These are phyloP conservation scores for Nephrotoma appendiculata DNA, from an alignment of 2,888 invertebrate species.

Conservation along the genomic window DNA sequence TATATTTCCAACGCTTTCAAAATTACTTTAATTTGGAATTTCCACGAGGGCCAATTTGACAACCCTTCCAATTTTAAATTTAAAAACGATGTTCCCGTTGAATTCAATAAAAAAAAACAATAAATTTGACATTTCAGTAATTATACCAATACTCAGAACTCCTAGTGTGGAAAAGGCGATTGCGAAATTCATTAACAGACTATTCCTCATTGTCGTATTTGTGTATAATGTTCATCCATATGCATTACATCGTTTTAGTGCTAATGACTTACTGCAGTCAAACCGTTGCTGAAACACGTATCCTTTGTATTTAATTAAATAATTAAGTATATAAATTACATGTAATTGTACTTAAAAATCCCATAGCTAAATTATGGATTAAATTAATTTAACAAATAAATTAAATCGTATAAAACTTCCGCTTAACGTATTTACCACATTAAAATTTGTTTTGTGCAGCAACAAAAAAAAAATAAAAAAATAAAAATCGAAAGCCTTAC, in stretches of 20 bases:
- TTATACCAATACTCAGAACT: no score
- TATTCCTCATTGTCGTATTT: no score
- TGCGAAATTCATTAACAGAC: no score
- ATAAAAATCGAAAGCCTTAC: background rate
- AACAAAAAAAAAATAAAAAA: background rate
- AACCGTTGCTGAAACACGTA: background rate
- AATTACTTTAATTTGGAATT: background rate
- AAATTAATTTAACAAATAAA: background rate
- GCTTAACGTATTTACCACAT: background rate
- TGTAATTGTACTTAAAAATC: background rate
- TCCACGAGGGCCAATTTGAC: background rate
- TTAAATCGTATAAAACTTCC: background rate
- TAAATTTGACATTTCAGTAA: no score
- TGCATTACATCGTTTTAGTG: background rate
- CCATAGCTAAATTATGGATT: background rate
- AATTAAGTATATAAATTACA: background rate
- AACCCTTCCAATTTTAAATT: background rate
- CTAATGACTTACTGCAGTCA: background rate
- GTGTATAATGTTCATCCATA: no score
- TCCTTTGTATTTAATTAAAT: background rate
- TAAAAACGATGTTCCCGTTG: background rate
- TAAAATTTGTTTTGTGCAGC: background rate
- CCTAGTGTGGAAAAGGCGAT: no score
- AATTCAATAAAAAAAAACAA: no score
- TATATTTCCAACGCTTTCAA: background rate